Evolutionary conservation across 2,888 invertebrate genomes (phyloP).

Genomic region (Theretra japonica): DNA sequence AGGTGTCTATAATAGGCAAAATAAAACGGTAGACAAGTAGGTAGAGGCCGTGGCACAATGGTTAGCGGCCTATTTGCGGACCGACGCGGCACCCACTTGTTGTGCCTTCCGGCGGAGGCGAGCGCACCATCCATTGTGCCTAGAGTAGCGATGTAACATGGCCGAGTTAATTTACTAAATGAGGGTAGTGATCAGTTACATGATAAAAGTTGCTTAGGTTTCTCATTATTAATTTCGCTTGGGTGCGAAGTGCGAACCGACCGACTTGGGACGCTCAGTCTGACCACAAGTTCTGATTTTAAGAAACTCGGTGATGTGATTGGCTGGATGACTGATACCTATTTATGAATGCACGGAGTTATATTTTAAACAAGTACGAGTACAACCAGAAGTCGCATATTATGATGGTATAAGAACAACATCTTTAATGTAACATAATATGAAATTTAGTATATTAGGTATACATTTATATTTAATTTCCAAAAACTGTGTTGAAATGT

Average conservation of each 20-base stretch:
- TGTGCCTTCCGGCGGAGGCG: conserved; percentile 67
- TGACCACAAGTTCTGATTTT: too few species aligned
- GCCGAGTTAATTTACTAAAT: conserved; percentile 68
- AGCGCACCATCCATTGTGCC: conserved; percentile 56
- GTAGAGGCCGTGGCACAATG: conserved; percentile 59
- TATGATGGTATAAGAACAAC: too few species aligned
- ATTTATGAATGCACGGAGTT: too few species aligned
- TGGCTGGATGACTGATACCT: too few species aligned
- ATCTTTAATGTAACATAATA: too few species aligned
- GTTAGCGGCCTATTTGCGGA: conserved; percentile 76
- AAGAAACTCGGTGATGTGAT: too few species aligned
- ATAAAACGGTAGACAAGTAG: conserved; percentile 58
- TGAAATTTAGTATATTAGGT: too few species aligned
- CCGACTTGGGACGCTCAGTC: too few species aligned
- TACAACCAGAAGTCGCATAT: too few species aligned
- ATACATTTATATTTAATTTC: too few species aligned
- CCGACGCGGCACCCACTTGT: conserved; percentile 75
- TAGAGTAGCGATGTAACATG: conserved; percentile 57
- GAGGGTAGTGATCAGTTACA: conserved; percentile 50
- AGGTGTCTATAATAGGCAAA: conserved; percentile 33
- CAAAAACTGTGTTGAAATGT: too few species aligned
- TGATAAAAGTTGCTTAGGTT: conserved; percentile 36
- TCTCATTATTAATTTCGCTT: conserved; percentile 26
- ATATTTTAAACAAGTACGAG: too few species aligned
- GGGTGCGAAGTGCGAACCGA: not conserved